phyloP scores from a whole-genome alignment of 2,113 vertebrate species.

The Pterocles gutturalis region DNA sequence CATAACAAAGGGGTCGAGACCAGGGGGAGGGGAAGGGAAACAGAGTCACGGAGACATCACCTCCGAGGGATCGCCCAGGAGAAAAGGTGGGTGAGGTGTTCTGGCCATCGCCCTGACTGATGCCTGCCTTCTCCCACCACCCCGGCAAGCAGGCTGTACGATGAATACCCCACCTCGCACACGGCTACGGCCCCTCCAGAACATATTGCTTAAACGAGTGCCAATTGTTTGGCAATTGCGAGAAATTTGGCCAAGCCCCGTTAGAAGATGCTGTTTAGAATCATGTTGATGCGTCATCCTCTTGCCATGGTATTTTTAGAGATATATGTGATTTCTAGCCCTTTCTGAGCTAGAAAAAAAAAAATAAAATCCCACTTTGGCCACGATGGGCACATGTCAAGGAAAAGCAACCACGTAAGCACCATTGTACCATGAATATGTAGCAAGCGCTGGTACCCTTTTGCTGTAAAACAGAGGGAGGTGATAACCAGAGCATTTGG shows the following conservation, averaged over 20 bases:
- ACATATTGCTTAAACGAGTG: not conserved
- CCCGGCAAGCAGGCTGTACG: rapidly evolving
- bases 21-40: not conserved
- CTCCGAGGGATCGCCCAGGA: not conserved
- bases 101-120: rapidly evolving
- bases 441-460: not conserved
- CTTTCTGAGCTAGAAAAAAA: not conserved
- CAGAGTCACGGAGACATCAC: not conserved
- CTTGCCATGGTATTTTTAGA: constrained; percentile 18
- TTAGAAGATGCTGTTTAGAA: not conserved
- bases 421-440: not conserved
- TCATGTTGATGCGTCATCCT: not conserved
- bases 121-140: not conserved
- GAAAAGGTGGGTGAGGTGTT: not conserved
- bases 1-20: not conserved
- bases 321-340: not conserved
- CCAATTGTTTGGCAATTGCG: not conserved
- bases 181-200: not conserved
- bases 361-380: not conserved
- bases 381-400: not conserved
- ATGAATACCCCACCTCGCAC: not conserved
- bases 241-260: not conserved
- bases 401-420: not conserved
- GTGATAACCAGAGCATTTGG: not conserved
- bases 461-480: not conserved